Conservation (phyloP, 2,113 vertebrate genomes). For the Otis tarda region DNA sequence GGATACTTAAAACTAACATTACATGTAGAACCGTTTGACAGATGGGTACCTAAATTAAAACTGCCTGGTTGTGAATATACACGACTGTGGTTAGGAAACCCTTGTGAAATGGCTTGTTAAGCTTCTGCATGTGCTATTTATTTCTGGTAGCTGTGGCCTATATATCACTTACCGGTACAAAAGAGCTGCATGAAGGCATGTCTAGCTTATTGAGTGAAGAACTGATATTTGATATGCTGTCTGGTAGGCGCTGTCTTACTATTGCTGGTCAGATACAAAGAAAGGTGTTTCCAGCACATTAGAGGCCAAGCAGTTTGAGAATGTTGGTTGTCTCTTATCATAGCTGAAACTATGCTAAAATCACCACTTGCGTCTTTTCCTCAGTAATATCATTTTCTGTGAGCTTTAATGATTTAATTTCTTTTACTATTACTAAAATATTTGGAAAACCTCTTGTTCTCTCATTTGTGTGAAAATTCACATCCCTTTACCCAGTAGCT, state of each 20-base stretch:
- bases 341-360: not conserved
- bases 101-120: not conserved
- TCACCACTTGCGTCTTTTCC: not conserved
- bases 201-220: not conserved
- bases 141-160: not conserved
- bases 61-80: not conserved
- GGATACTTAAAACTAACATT: not conserved
- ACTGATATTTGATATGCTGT: not conserved
- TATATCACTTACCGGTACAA: not conserved
- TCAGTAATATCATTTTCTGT: not conserved
- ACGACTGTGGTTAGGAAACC: not conserved
- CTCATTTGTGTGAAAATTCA: not conserved
- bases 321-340: not conserved
- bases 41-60: not conserved
- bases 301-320: not conserved
- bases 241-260: not conserved
- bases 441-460: not conserved
- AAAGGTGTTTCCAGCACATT: not conserved
- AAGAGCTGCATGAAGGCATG: accelerated
- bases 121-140: not conserved
- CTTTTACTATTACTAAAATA: not conserved
- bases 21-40: not conserved
- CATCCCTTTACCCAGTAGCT: not conserved
- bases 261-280: not conserved
- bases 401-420: not conserved